Evolutionary conservation across 2,113 vertebrate genomes (phyloP), one percentile per base, ranked within the genome.

Genomic region (Pelusios castaneus): DNA sequence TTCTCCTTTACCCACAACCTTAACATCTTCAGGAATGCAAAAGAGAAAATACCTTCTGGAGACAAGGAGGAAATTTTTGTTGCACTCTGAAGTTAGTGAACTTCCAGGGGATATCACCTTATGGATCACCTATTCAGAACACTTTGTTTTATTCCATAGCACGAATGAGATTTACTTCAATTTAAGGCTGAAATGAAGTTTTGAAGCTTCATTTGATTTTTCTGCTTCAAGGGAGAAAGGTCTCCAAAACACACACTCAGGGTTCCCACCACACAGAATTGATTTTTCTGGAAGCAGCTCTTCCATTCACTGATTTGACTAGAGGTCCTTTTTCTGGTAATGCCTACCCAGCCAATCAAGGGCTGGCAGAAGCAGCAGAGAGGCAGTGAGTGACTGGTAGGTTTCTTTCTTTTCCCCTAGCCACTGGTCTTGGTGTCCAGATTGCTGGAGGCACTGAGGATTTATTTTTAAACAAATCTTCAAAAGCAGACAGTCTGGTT

Each of bases 121-220:
- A 81, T 89, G 95, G 95, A 84, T 93, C 91, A 89, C 34, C 85
- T 75, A 34, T 89, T 96, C 79, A 95, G 29, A 1, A 73, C 92
- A 78, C 79, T 91, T 81, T 92, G 90, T 95, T 94, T 82, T 38
- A 78, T 93, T 97, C 96, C 91, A 91, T 4, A 95, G 78, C 63
- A 90, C 89, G 94, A 96, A 95, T 73, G 91, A 93, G 97, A 96
- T 96, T 96, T 96, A 90, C 25, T 73, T 91, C 92, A 96, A 90
- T 94, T 97, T 94, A 96, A 87, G 95, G 88, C 86, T 63, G 78
- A 92, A 89, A 93, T 96, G 94, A 88, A 96, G 94, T 97, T 96
- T 87, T 97, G 95, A 97, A 97, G 94, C 91, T 95, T 93, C 81
- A 95, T 97, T 95, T 97, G 95, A 95, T 96, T 96, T 97, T 93